These are phyloP conservation scores for Thelaira solivaga DNA, from an alignment of 2,888 invertebrate genomes.

Conservation along the genomic window DNA sequence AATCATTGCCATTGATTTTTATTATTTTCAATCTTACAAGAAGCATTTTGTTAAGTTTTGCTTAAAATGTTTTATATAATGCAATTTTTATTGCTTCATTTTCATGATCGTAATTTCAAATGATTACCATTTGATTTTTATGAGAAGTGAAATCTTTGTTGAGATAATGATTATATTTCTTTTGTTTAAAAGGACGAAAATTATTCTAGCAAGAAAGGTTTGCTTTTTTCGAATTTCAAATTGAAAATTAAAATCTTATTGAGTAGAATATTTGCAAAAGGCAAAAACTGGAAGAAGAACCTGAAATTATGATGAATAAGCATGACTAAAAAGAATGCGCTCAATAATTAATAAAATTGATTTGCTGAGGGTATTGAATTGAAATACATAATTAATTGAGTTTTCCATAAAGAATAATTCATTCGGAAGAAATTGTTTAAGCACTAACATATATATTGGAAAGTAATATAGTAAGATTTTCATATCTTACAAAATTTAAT, in stretches of 20 bases:
- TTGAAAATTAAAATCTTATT: neutral
- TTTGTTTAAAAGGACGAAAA: neutral
- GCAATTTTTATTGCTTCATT: slow-evolving; percentile 38
- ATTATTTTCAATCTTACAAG: slow-evolving; percentile 22
- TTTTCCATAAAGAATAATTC: no score
- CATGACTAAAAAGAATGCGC: no score
- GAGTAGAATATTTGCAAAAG: neutral
- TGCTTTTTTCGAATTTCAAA: neutral
- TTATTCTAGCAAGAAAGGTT: neutral
- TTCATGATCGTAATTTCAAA: slow-evolving; percentile 45
- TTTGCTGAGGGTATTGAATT: no score
- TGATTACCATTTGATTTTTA: slow-evolving; percentile 56
- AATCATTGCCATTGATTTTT: slow-evolving; percentile 37
- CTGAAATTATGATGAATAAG: no score
- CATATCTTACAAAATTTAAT: no score
- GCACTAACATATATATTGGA: no score
- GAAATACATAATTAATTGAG: no score
- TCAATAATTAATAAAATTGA: no score
- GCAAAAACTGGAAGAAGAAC: no score
- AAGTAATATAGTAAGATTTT: no score
- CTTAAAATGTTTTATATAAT: slow-evolving; percentile 4
- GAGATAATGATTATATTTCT: neutral
- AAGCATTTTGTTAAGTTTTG: neutral
- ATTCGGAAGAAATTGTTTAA: no score
- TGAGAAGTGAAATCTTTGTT: slow-evolving; percentile 2